Conservation (phyloP, 1,140 invertebrate genomes). For the Frieseomelitta varia region DNA sequence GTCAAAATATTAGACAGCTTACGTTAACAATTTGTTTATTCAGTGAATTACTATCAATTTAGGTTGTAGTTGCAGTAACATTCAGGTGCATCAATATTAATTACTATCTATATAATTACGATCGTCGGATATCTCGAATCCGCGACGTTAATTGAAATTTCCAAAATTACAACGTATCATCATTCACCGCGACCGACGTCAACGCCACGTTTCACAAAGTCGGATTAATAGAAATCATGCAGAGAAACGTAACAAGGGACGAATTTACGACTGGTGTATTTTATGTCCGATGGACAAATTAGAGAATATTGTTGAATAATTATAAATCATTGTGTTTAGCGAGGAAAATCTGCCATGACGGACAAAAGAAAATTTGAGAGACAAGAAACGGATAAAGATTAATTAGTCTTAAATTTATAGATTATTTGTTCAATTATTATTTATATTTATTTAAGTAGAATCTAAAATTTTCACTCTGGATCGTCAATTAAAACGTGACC, state of each 20-base stretch:
- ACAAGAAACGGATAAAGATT: too few relatives aligned
- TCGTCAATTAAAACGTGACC: too few relatives aligned
- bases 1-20: constrained; percentile 18
- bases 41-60: constrained; percentile 18
- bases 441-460: too few relatives aligned
- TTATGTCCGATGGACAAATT: neutral
- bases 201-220: neutral
- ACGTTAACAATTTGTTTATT: constrained; percentile 41
- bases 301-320: neutral
- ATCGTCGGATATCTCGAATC: neutral
- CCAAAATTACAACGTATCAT: constrained; percentile 6
- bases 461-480: too few relatives aligned
- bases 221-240: neutral
- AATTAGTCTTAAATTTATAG: too few relatives aligned
- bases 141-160: neutral
- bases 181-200: neutral
- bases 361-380: too few relatives aligned
- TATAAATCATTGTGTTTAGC: neutral
- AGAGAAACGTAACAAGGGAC: neutral
- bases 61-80: neutral
- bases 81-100: constrained; percentile 38
- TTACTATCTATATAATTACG: constrained; percentile 30
- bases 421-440: too few relatives aligned
- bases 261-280: neutral
- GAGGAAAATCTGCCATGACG: neutral